Evolutionary conservation across 2,113 vertebrate genomes (phyloP).

Genomic region (Clarias macrocephalus): DNA sequence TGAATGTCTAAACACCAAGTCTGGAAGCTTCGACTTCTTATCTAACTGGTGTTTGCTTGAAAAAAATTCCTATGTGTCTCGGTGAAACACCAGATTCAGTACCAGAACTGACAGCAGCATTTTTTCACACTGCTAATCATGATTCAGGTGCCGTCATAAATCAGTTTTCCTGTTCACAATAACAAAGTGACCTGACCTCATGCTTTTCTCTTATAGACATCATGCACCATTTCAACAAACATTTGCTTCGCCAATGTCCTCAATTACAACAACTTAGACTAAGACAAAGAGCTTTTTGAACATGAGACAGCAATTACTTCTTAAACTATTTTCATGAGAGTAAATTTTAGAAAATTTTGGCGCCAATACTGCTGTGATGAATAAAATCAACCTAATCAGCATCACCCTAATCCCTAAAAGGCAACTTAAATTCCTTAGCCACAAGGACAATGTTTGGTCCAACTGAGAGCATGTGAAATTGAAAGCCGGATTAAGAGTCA

Average conservation of each 20-base stretch:
- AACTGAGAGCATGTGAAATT: conserved; percentile 1
- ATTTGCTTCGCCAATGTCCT: conserved; percentile 38
- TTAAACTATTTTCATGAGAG: conserved; percentile 55
- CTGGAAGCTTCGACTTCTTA: neutral
- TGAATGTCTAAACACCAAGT: neutral
- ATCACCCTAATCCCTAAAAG: conserved; percentile 53
- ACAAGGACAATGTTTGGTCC: conserved; percentile 35
- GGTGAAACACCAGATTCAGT: conserved; percentile 12
- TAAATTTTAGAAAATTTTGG: conserved; percentile 50
- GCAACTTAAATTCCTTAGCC: conserved; percentile 45
- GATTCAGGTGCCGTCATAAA: conserved; percentile 42
- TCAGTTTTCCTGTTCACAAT: conserved; percentile 41
- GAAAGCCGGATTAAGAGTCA: conserved; percentile 17
- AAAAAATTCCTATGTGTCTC: conserved; percentile 5
- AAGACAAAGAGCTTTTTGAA: conserved; percentile 28
- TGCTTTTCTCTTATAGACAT: conserved; percentile 22
- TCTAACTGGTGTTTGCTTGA: neutral
- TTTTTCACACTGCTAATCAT: conserved; percentile 33
- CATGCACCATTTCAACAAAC: conserved; percentile 47
- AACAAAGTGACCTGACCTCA: conserved; percentile 52
- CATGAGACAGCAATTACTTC: neutral
- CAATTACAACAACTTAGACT: conserved; percentile 38
- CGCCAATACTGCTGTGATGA: conserved; percentile 35
- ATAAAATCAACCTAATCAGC: conserved; percentile 55
- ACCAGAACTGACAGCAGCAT: conserved; percentile 38